Percentiles rank a stretch among this genome's conserved stretches.
Conservation (phyloP, 1,140 invertebrate genomes). For the Solen grandis region DNA sequence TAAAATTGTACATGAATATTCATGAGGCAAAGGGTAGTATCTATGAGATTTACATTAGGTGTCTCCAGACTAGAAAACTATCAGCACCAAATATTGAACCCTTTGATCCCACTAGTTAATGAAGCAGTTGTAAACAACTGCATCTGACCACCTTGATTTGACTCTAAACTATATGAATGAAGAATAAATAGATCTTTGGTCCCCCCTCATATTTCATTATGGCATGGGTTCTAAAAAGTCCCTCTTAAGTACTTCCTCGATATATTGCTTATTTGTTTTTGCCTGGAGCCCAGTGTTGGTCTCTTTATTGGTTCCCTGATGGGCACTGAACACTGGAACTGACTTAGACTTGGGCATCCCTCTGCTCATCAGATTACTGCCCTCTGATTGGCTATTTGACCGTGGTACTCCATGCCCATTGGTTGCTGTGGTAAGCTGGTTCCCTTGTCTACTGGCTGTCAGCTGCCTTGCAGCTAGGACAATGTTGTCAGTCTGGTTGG, state of each 20-base stretch:
- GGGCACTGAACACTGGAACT: slow-evolving; percentile 59
- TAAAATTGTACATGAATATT: no score
- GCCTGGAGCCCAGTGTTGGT: slow-evolving; percentile 27
- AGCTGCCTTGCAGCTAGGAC: slow-evolving; percentile 35
- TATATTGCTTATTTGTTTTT: slow-evolving; percentile 66
- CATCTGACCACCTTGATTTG: no score
- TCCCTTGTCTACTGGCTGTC: slow-evolving; percentile 13
- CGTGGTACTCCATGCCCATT: slow-evolving; percentile 33
- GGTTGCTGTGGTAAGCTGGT: slow-evolving; percentile 13
- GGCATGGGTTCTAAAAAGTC: slow-evolving; percentile 73
- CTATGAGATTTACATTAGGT: no score
- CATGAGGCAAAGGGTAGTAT: no score
- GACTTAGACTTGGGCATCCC: slow-evolving; percentile 70
- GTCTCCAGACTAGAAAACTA: no score
- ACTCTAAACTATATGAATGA: no score
- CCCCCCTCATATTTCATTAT: slow-evolving; percentile 12
- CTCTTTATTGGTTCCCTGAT: slow-evolving; percentile 1
- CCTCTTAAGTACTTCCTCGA: slow-evolving; percentile 73
- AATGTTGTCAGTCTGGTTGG: slow-evolving; percentile 58
- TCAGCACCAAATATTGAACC: no score
- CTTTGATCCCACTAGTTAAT: no score
- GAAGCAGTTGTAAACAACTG: no score
- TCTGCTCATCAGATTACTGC: slow-evolving; percentile 18
- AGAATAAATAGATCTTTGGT: no score
- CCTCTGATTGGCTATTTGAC: slow-evolving; percentile 37